These are phyloP conservation scores for Ornithoptera priamus DNA, from an alignment of 2,888 invertebrate species.

Conservation along the genomic window DNA sequence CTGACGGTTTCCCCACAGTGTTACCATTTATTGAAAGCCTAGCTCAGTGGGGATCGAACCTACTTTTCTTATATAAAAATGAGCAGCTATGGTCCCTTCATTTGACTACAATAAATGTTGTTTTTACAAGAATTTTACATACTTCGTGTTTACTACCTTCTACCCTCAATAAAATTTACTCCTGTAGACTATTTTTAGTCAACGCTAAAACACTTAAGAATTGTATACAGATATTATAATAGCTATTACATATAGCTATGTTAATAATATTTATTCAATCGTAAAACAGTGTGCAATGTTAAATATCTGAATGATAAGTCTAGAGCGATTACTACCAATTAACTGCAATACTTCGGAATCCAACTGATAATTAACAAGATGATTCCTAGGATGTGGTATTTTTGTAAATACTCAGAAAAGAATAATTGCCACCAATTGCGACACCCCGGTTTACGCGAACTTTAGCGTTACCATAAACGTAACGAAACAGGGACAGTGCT, in stretches of 20 bases:
- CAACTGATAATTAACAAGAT: constrained; percentile 37
- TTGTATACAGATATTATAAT: background rate
- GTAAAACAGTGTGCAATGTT: constrained; percentile 4
- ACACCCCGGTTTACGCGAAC: constrained; percentile 26
- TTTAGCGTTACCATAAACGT: constrained; percentile 15
- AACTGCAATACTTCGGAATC: constrained; percentile 35
- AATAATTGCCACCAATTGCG: constrained; percentile 42
- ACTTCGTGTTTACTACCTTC: too few species aligned
- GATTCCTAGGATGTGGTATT: constrained; percentile 29
- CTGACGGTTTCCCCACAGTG: too few species aligned
- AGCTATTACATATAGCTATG: background rate
- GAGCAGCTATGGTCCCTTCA: too few species aligned
- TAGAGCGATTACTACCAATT: constrained; percentile 8
- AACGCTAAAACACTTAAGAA: too few species aligned
- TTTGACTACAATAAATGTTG: too few species aligned
- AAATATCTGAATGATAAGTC: constrained; percentile 21
- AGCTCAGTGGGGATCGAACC: too few species aligned
- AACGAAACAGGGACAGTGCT: constrained; percentile 13
- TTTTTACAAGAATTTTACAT: too few species aligned
- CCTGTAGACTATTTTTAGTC: too few species aligned
- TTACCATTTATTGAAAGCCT: too few species aligned
- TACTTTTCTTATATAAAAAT: too few species aligned
- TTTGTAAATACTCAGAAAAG: constrained; percentile 38
- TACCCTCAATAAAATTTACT: too few species aligned
- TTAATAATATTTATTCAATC: background rate